A percentile compares a stretch with the other conserved stretches of the same genome.
Conservation (phyloP, 2,888 invertebrate species). For the Molorchus minor region DNA sequence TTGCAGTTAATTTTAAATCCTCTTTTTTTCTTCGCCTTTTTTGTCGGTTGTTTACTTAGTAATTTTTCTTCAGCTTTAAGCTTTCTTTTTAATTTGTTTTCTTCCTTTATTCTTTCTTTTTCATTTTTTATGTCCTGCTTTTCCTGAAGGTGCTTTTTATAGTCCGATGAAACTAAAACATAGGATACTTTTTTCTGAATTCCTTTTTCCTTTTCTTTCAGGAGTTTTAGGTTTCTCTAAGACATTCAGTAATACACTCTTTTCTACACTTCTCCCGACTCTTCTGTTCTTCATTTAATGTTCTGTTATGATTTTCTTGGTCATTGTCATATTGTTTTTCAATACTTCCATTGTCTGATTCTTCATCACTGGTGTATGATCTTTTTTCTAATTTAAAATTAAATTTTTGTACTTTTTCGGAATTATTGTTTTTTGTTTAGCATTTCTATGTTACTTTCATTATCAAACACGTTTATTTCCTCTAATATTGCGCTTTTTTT, state of each 20-base stretch:
- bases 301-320: not conserved
- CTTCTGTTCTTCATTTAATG: slow-evolving; percentile 2
- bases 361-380: not conserved
- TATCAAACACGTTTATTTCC: slow-evolving; percentile 2
- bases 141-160: not conserved
- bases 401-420: not conserved
- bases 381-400: slow-evolving; percentile 1
- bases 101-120: slow-evolving; percentile 6
- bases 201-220: not conserved
- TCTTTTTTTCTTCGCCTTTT: not conserved
- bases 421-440: not conserved
- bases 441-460: not conserved
- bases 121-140: not conserved
- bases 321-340: not conserved
- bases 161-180: not conserved
- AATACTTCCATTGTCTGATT: not conserved
- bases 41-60: not conserved
- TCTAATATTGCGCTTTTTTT: not conserved
- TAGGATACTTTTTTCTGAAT: not conserved
- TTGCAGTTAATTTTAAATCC: not conserved
- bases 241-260: not conserved
- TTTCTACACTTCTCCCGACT: not conserved
- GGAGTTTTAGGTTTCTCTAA: slow-evolving; percentile 7
- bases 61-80: not conserved
- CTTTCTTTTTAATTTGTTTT: slow-evolving; percentile 6